Evolutionary conservation across 2,888 invertebrate species (phyloP).

Genomic region (Drosophila recens): DNA sequence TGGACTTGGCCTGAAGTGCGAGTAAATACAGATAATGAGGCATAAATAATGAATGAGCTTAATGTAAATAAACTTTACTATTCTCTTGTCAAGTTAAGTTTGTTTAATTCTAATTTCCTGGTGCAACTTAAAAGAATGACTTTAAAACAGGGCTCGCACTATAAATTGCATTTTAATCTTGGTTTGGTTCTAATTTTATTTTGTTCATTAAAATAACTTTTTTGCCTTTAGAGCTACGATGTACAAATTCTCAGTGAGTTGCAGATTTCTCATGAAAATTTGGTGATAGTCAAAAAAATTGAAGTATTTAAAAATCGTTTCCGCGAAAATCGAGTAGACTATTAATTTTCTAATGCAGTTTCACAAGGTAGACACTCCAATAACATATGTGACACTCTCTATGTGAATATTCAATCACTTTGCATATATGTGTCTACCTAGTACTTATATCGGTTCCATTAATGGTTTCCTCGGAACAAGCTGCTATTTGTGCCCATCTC

Average conservation of each 20-base stretch:
- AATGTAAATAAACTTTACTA: slow-evolving; percentile 3
- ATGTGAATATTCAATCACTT: neutral
- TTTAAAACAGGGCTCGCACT: neutral
- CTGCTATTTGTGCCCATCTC: neutral
- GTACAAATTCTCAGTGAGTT: no score
- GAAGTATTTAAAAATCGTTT: no score
- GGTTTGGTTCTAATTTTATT: no score
- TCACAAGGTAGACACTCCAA: neutral
- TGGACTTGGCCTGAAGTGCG: neutral
- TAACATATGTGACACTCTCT: no score
- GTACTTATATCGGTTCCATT: neutral
- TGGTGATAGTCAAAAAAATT: no score
- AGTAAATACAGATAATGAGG: slow-evolving; percentile 22
- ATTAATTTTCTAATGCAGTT: no score
- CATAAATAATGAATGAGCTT: slow-evolving; percentile 20
- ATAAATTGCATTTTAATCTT: no score
- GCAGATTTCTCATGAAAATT: no score
- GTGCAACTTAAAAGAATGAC: neutral
- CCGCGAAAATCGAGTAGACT: no score
- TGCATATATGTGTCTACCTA: neutral
- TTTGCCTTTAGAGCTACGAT: no score
- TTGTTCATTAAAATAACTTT: no score
- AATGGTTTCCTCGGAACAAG: neutral
- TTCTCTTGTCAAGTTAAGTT: neutral
- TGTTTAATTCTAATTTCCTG: neutral